phyloP scores from a whole-genome alignment of 2,113 vertebrate species.

The Caretta caretta region DNA sequence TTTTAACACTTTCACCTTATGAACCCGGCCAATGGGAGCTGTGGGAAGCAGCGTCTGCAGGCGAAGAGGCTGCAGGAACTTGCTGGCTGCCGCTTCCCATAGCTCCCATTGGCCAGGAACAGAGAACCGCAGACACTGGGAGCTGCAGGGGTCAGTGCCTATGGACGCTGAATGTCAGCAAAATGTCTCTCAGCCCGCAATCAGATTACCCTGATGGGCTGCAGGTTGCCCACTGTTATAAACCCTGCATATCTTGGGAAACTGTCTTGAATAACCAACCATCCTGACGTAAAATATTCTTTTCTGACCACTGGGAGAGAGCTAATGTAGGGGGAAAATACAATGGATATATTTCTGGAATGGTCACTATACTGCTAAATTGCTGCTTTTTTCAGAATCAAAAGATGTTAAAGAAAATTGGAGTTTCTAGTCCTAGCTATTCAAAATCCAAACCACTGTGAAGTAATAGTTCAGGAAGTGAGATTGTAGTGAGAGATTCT shows the following conservation, averaged over 20 bases:
- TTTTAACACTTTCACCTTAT: not conserved
- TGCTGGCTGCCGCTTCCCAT: no score
- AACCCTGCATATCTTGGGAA: not conserved
- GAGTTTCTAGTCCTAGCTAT: not conserved
- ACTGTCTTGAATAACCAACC: not conserved
- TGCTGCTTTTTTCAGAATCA: not conserved
- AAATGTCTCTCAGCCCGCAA: no score
- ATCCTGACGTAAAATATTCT: not conserved
- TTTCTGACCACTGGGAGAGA: not conserved
- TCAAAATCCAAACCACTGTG: not conserved
- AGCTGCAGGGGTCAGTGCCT: no score
- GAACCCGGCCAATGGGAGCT: not conserved
- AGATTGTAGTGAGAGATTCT: not conserved
- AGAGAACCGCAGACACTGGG: no score
- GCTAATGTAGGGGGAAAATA: not conserved
- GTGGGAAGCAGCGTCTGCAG: no score
- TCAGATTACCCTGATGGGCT: no score
- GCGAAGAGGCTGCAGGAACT: no score
- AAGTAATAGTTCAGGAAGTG: not conserved
- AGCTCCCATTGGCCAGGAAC: no score
- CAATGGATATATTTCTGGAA: not conserved
- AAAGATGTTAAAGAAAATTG: not conserved
- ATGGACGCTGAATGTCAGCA: no score
- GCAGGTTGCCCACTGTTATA: not conserved
- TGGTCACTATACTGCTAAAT: not conserved